Evolutionary conservation across 2,797 vertebrate species (phyloP), one percentile per base, ranked within the genome.

Genomic region (Macropus fuliginosus): DNA sequence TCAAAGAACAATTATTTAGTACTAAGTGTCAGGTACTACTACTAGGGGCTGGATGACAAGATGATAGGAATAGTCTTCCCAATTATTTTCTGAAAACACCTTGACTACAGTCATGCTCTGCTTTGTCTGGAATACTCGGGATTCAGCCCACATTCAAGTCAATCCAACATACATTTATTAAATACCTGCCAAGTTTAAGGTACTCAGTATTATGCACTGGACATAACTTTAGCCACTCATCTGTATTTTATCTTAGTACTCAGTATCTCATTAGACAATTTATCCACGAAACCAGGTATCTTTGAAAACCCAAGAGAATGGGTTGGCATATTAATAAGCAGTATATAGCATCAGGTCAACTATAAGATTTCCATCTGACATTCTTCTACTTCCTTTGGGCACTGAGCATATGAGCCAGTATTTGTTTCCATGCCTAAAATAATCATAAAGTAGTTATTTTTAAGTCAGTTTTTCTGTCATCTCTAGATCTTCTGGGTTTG

Each of bases 291-390:
- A 40, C 28, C 54, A 90, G 0, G 91, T 95, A 92, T 95, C 74
- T 50, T 93, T 50, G 92, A 94, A 95, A 97, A 94, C 5, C n/a
- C 95, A 91, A 14, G 52, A 46, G 21, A 90, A 90, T 90, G 89
- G 55, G 46, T 93, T 66, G n/a, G n/a, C 18, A 40, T 81, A 46
- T 81, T 81, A 81, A 29, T 95, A 56, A 55, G 34, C 50, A 91
- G 62, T 66, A n/a, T 28, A 9, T 66, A 50, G 66, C 55, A 74
- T 54, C 91, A 56, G 95, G 87, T 34, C 1, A 6, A 91, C 91
- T 92, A 90, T 50, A 2, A 52, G 57, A n/a, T 91, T 92, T 81
- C 46, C 4, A 90, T 52, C 1, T 14, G 46, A 52, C 46, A 55
- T 10, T 81, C 24, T 11, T n/a, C 50, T 94, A 10, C 5, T 97